These are phyloP conservation scores for Sebastes kiyomatsui DNA, from an alignment of 2,797 vertebrate species.

Conservation along the genomic window DNA sequence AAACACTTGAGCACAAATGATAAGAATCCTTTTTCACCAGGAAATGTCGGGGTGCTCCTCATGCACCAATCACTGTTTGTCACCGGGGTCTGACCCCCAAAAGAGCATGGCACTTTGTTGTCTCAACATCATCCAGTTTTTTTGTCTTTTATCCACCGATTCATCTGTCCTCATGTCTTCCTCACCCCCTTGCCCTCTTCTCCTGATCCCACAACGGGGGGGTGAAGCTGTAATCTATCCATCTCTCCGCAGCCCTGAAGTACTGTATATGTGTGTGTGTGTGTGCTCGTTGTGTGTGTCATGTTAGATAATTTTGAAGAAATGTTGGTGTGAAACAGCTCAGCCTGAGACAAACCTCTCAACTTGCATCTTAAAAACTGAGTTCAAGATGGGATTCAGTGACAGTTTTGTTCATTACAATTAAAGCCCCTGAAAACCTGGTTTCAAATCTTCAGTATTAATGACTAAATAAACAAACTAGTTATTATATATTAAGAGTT, in stretches of 20 bases:
- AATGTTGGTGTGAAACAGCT: conserved; percentile 34
- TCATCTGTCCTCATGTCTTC: conserved; percentile 28
- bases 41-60: conserved; percentile 22
- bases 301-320: neutral
- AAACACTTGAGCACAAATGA: conserved; percentile 43
- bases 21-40: conserved; percentile 13
- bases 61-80: conserved; percentile 54
- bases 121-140: conserved; percentile 29
- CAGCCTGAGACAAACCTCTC: conserved; percentile 40
- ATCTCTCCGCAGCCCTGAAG: conserved; percentile 56
- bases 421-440: neutral
- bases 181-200: conserved; percentile 43
- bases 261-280: conserved; percentile 1
- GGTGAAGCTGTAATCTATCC: conserved; percentile 23
- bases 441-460: neutral
- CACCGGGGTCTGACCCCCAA: conserved; percentile 24
- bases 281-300: conserved; percentile 2
- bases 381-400: neutral
- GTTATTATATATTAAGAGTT: neutral
- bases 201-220: neutral
- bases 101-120: conserved; percentile 49
- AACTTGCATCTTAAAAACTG: neutral
- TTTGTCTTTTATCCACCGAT: conserved; percentile 3
- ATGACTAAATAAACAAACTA: neutral
- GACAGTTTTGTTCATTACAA: neutral